Percentiles rank a stretch among this genome's conserved stretches.
Evolutionary conservation across 30 jellyfish, hydroid and myxozoan species (phyloP).

Genomic region (Pelagia noctiluca): DNA sequence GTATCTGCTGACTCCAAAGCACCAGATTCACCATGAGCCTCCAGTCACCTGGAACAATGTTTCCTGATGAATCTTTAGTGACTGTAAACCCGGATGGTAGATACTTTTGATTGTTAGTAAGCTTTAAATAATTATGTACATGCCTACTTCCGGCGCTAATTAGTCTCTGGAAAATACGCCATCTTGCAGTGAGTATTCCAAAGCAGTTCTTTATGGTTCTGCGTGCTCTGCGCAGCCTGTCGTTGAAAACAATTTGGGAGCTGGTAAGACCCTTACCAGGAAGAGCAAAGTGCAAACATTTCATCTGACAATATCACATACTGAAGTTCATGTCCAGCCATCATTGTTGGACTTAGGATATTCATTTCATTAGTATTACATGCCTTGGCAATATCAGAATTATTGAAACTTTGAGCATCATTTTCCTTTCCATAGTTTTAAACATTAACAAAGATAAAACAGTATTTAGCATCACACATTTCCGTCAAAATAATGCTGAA

Average conservation of each 20-base stretch:
- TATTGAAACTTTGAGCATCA: constrained; percentile 54
- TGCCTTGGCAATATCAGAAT: constrained; percentile 27
- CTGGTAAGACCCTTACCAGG: constrained; percentile 53
- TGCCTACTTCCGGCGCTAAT: neutral
- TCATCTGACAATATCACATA: constrained; percentile 66
- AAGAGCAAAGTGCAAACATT: constrained; percentile 49
- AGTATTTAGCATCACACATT: constrained; percentile 77
- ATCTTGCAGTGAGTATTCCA: neutral
- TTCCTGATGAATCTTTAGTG: neutral
- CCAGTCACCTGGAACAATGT: neutral
- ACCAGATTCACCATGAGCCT: constrained; percentile 24
- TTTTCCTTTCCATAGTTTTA: constrained; percentile 62
- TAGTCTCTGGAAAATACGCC: neutral
- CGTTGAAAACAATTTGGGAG: constrained; percentile 31
- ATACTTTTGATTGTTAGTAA: neutral
- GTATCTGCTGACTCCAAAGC: constrained; percentile 15
- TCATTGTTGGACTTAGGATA: constrained; percentile 19
- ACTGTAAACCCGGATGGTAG: neutral
- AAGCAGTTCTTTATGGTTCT: constrained; percentile 69
- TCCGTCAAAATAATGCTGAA: constrained; percentile 74
- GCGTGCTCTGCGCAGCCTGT: constrained; percentile 58
- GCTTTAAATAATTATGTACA: neutral
- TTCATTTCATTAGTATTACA: neutral
- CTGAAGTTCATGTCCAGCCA: constrained; percentile 10
- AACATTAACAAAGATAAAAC: constrained; percentile 65